Conservation (phyloP, 2,888 invertebrate genomes). For the Apodemia zela region DNA sequence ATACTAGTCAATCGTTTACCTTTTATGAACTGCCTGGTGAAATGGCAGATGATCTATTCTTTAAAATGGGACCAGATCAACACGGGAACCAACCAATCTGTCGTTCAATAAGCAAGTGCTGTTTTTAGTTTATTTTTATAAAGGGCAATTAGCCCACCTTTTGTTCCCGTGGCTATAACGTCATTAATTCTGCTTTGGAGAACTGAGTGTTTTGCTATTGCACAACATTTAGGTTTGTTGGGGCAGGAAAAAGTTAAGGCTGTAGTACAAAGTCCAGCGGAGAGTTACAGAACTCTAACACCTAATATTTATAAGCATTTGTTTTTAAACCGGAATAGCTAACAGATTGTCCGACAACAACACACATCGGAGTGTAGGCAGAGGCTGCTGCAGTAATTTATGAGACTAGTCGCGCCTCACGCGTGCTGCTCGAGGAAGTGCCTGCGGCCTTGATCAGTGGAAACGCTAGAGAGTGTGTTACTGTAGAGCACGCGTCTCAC, state of each 20-base stretch:
- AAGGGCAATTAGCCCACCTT: too few relatives aligned
- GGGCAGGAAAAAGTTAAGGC: not conserved
- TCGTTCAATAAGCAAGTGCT: too few relatives aligned
- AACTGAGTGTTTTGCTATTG: too few relatives aligned
- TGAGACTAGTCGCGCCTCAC: not conserved
- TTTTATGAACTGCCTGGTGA: too few relatives aligned
- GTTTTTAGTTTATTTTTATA: too few relatives aligned
- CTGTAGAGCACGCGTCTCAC: not conserved
- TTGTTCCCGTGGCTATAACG: too few relatives aligned
- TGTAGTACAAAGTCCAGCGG: not conserved
- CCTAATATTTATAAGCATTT: not conserved
- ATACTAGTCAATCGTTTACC: too few relatives aligned
- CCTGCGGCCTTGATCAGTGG: slow-evolving; percentile 39
- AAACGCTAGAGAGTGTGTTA: not conserved
- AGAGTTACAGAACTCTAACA: not conserved
- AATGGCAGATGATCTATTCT: too few relatives aligned
- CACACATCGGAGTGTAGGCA: not conserved
- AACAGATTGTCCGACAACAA: not conserved
- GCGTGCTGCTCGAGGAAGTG: slow-evolving; percentile 39
- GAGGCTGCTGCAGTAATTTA: slow-evolving; percentile 10
- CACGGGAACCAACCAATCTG: too few relatives aligned
- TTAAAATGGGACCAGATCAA: too few relatives aligned
- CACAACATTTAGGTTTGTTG: too few relatives aligned
- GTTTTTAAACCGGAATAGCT: not conserved
- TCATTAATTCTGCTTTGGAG: too few relatives aligned